Percentiles rank a stretch among this genome's conserved stretches.
Conservation (phyloP, 1,140 invertebrate genomes). For the Eueides isabella region DNA sequence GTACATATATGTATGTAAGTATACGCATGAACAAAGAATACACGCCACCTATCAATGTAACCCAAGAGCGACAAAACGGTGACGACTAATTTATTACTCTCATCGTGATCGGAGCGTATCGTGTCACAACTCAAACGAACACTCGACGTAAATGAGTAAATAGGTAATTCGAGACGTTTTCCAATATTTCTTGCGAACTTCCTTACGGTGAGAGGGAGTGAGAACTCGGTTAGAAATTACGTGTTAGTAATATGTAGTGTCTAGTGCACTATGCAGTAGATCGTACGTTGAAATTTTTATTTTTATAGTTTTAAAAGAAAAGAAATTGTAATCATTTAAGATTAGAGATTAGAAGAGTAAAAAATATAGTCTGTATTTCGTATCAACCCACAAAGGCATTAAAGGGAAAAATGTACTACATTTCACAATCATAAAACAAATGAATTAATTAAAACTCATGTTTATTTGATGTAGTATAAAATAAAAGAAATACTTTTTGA, state of each 20-base stretch:
- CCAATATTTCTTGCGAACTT: slow-evolving; percentile 56
- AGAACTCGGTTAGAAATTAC: background rate
- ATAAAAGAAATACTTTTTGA: too few relatives aligned
- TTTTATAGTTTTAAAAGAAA: too few relatives aligned
- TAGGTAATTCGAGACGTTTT: slow-evolving; percentile 65
- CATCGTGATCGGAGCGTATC: slow-evolving; percentile 52
- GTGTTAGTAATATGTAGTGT: background rate
- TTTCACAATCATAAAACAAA: too few relatives aligned
- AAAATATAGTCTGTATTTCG: too few relatives aligned
- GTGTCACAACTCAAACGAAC: slow-evolving; percentile 65
- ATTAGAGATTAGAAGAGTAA: too few relatives aligned
- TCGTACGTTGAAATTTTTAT: background rate
- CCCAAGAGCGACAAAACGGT: slow-evolving; percentile 17
- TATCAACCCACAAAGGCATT: too few relatives aligned
- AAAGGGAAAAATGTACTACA: too few relatives aligned
- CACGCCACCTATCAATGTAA: slow-evolving; percentile 14
- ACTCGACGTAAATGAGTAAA: slow-evolving; percentile 70
- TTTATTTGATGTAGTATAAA: too few relatives aligned
- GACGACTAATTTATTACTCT: slow-evolving; percentile 60
- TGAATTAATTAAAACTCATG: too few relatives aligned
- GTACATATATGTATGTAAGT: background rate
- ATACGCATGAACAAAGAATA: background rate
- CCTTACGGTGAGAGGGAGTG: slow-evolving; percentile 30
- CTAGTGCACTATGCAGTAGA: background rate
- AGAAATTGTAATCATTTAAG: too few relatives aligned